These are phyloP conservation scores for Sturnus vulgaris DNA, from an alignment of 2,113 vertebrate genomes.

Conservation along the genomic window DNA sequence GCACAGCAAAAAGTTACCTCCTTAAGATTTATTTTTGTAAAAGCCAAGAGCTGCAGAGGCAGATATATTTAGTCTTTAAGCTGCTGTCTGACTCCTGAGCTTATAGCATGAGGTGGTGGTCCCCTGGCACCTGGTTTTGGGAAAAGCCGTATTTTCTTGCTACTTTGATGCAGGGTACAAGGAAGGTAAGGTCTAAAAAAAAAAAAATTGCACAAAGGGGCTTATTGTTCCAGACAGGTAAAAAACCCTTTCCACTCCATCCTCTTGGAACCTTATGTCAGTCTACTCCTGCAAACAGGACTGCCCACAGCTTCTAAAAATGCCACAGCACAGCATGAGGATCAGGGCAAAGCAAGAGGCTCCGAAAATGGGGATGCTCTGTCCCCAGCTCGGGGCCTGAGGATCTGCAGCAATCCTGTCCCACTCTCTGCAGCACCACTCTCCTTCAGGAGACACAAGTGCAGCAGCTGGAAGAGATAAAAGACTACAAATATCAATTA, in stretches of 20 bases:
- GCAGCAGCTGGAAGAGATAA: neutral
- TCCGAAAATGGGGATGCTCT: neutral
- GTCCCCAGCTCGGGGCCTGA: neutral
- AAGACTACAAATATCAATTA: neutral
- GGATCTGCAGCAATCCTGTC: neutral
- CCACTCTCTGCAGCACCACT: neutral
- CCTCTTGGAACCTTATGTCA: fast-evolving
- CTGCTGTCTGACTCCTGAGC: neutral
- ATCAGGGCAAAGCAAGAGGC: neutral
- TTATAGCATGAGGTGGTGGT: neutral
- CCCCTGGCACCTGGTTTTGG: neutral
- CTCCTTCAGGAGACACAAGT: neutral
- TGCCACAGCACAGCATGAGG: neutral
- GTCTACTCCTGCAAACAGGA: neutral
- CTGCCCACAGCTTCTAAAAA: neutral
- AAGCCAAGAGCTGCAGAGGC: slow-evolving; percentile 12
- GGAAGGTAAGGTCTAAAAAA: neutral
- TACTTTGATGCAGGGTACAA: neutral
- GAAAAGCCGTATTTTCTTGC: neutral
- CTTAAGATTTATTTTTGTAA: neutral
- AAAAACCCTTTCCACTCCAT: neutral
- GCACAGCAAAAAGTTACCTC: slow-evolving; percentile 3
- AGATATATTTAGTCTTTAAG: slow-evolving; percentile 15
- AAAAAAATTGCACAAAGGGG: neutral
- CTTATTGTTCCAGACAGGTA: neutral